Conservation (phyloP, 2,797 vertebrate species). For the Danio tinwini region DNA sequence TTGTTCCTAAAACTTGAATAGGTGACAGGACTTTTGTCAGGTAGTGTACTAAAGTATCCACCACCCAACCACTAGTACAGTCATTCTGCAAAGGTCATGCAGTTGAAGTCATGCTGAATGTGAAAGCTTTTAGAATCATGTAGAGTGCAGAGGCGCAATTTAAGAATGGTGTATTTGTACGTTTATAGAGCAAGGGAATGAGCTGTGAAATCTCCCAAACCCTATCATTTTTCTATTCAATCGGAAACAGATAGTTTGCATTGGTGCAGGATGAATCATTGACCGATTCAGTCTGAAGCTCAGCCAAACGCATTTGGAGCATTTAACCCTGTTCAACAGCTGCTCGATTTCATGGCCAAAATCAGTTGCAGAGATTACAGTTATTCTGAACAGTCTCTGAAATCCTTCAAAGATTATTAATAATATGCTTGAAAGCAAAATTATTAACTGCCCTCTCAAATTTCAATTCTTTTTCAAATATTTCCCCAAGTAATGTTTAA, state of each 20-base stretch:
- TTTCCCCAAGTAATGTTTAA: too few species aligned
- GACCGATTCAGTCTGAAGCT: neutral
- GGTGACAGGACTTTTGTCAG: too few species aligned
- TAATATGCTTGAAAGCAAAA: too few species aligned
- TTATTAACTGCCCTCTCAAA: too few species aligned
- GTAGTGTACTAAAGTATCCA: too few species aligned
- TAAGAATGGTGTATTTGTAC: neutral
- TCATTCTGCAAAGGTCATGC: too few species aligned
- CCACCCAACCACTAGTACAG: too few species aligned
- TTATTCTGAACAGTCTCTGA: neutral
- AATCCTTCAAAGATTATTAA: neutral
- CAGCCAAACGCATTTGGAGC: neutral
- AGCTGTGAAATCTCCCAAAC: slow-evolving; percentile 27
- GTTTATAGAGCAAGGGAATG: neutral
- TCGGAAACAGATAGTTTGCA: neutral
- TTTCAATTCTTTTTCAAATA: too few species aligned
- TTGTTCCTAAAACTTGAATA: too few species aligned
- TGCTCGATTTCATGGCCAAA: slow-evolving; percentile 19
- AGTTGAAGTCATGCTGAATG: neutral
- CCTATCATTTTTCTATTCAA: slow-evolving; percentile 9
- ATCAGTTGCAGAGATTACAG: neutral
- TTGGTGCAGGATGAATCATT: slow-evolving; percentile 24
- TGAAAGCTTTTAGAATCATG: neutral
- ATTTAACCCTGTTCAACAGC: slow-evolving; percentile 17
- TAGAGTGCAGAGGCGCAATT: neutral